Evolutionary conservation across 2,888 invertebrate genomes (phyloP).

Genomic region (Noctuana brunneofusca): DNA sequence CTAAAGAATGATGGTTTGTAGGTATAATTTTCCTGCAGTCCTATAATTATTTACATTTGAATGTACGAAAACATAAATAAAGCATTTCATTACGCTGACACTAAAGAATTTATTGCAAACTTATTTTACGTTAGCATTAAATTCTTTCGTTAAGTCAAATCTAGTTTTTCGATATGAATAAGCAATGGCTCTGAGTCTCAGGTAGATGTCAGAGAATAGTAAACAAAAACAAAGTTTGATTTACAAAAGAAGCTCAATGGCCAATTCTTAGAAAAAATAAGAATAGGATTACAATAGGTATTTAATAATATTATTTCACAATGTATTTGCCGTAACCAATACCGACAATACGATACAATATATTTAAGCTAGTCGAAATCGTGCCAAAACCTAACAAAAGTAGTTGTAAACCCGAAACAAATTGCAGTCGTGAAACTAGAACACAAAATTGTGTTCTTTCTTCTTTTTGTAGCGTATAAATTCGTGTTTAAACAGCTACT

Average conservation of each 20-base stretch:
- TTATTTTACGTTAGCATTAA: too few species aligned
- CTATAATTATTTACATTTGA: too few species aligned
- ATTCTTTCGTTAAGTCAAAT: too few species aligned
- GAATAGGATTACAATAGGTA: too few species aligned
- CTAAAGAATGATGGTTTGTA: too few species aligned
- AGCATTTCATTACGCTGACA: too few species aligned
- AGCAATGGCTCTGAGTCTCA: neutral
- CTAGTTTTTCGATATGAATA: neutral
- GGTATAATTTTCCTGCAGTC: too few species aligned
- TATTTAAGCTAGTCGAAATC: slow-evolving; percentile 16
- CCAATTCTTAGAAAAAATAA: too few species aligned
- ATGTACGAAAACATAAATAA: too few species aligned
- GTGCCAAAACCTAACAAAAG: slow-evolving; percentile 27
- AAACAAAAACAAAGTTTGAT: neutral
- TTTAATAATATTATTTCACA: neutral
- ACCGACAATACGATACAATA: neutral
- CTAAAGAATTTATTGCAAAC: too few species aligned
- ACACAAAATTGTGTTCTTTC: slow-evolving; percentile 13
- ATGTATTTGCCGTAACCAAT: neutral
- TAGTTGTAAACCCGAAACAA: slow-evolving; percentile 23
- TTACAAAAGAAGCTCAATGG: too few species aligned
- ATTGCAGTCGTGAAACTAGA: slow-evolving; percentile 26
- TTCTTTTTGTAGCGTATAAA: slow-evolving; percentile 8
- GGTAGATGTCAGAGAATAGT: neutral
- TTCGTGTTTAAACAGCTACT: slow-evolving; percentile 30